Base-by-base conservation (phyloP, 2,888 invertebrate species). In the Pycnomerus fuliginosus region DNA sequence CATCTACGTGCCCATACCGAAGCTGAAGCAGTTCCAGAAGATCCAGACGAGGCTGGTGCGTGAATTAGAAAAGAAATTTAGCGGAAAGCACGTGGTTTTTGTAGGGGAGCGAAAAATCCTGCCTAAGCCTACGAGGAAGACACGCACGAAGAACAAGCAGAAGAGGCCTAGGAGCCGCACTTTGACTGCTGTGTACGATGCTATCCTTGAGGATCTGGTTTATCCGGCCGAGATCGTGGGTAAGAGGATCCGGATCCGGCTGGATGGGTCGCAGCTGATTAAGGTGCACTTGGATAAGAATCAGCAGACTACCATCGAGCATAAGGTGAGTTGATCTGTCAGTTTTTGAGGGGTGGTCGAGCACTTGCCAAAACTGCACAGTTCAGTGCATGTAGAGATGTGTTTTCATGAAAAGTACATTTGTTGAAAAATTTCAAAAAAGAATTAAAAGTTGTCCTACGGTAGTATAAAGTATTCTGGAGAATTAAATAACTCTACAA, bases 201-300 rank as follows among this genome's bases (percentile, higher is more conserved):
- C 93, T 42, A 92, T 98, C 66, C 78, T 99, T 52, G 96, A 97
- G 71, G 99, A 99, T 77, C 78, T 99, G 61, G 97, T 98, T 44
- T 98, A 90, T 77, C 99, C 99, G 16, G 97, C 99, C 37, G 99
- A 99, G 79, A 97, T 99, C 64, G 97, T 99, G 25, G 99, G 99
- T 70, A 98, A 97, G 76, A 84, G 99, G 56, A 95, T 95, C 70
- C 83, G 98, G 59, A 87, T 98, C 49, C 94, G 92, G 75, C 79
- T 97, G 63, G 98, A 99, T 71, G 98, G 98, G 53, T 90, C 93
- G 30, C 89, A 96, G 68, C 80, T 99, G 53, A 92, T 93, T 70
- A 99, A 99, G 78, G 95, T 98, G 60, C 97, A 97, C 74, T 81
- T 99, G 68, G 96, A 97, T 76, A 98, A 97, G 77, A 91, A 87